These are phyloP conservation scores for Philopotamus ludificatus DNA, from an alignment of 1,140 invertebrate genomes.

Conservation along the genomic window DNA sequence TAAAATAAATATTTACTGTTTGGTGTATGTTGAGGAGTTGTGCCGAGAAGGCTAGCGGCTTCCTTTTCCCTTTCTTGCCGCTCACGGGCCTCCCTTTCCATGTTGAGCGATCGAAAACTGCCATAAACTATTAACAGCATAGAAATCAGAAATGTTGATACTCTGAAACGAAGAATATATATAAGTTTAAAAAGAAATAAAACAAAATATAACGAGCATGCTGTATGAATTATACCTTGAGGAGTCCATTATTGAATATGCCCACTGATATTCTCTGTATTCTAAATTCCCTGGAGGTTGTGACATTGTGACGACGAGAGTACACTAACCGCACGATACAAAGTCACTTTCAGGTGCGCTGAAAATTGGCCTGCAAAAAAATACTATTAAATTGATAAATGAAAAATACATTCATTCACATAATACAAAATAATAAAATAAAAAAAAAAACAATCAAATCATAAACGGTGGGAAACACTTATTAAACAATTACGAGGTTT, in stretches of 20 bases:
- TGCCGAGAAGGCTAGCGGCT: slow-evolving; percentile 49
- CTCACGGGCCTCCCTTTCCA: slow-evolving; percentile 90
- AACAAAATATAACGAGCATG: neutral
- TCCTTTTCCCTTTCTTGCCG: slow-evolving; percentile 75
- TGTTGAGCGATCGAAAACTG: slow-evolving; percentile 88
- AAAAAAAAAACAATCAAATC: neutral
- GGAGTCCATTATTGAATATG: slow-evolving; percentile 95
- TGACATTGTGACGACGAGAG: slow-evolving; percentile 52
- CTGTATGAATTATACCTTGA: slow-evolving; percentile 56
- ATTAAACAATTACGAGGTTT: no score
- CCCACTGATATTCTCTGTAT: slow-evolving; percentile 72
- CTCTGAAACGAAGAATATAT: slow-evolving; percentile 57
- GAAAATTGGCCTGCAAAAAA: no score
- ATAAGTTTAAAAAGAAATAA: neutral
- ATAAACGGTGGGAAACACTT: no score
- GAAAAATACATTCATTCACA: neutral
- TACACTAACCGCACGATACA: no score
- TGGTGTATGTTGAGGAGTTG: slow-evolving; percentile 45
- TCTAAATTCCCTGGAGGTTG: slow-evolving; percentile 56
- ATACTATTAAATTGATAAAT: no score
- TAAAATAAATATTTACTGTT: slow-evolving; percentile 47
- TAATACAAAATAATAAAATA: neutral
- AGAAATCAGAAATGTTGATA: slow-evolving; percentile 96
- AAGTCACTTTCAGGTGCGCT: no score
- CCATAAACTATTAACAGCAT: slow-evolving; percentile 97